These are phyloP conservation scores for Cygnus atratus DNA, from an alignment of 2,113 vertebrate species.

Conservation along the genomic window DNA sequence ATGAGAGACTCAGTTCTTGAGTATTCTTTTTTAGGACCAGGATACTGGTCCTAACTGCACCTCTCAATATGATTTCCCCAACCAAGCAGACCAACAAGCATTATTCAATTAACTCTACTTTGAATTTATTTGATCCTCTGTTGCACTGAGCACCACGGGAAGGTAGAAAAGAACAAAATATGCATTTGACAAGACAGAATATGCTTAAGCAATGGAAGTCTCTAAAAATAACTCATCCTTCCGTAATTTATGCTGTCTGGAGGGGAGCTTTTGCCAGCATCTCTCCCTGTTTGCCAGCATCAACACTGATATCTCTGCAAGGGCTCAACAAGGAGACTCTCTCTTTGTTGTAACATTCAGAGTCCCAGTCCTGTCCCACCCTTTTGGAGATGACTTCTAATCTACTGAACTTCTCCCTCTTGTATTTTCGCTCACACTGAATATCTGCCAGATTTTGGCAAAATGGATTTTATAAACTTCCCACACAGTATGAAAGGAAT, in stretches of 20 bases:
- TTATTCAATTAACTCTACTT: background rate
- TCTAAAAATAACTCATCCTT: background rate
- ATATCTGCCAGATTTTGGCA: background rate
- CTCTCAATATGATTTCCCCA: background rate
- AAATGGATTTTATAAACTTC: background rate
- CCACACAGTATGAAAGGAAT: background rate
- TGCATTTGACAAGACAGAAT: background rate
- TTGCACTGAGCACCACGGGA: background rate
- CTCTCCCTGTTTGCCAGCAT: background rate
- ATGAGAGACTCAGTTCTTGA: background rate
- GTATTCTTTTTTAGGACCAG: background rate
- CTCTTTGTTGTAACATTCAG: background rate
- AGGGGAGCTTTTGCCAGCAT: background rate
- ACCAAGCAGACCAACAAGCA: background rate
- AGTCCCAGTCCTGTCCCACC: background rate
- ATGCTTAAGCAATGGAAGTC: background rate
- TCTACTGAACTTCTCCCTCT: background rate
- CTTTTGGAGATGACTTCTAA: background rate
- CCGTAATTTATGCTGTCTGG: background rate
- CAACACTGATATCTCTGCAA: background rate
- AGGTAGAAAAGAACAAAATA: background rate
- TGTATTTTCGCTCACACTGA: background rate
- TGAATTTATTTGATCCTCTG: background rate
- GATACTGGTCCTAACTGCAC: background rate
- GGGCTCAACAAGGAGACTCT: background rate